Percentiles rank a stretch among this genome's conserved stretches.
These are phyloP conservation scores for Argyresthia goedartella DNA, from an alignment of 2,888 invertebrate genomes.

Conservation along the genomic window DNA sequence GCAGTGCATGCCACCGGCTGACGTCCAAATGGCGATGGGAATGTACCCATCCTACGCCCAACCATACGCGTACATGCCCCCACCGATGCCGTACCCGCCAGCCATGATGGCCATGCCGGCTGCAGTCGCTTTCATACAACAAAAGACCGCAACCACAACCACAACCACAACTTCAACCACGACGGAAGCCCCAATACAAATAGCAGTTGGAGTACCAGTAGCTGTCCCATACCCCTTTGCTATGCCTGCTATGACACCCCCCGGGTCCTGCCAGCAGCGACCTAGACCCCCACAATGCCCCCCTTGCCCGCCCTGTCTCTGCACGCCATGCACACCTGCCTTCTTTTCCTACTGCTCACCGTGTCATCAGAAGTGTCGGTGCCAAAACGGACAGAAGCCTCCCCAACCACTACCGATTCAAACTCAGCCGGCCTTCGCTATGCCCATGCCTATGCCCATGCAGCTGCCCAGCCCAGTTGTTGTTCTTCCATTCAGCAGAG, in stretches of 20 bases:
- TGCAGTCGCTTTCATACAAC: neutral
- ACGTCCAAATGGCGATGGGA: neutral
- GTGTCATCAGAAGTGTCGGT: slow-evolving; percentile 46
- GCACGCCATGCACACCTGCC: slow-evolving; percentile 47
- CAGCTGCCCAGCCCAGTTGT: neutral
- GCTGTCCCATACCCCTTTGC: neutral
- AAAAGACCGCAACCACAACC: neutral
- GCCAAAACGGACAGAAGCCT: slow-evolving; percentile 17
- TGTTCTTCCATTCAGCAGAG: neutral
- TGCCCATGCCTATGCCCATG: neutral
- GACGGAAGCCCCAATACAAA: neutral
- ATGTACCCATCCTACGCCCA: neutral
- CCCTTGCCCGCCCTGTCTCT: slow-evolving; percentile 48
- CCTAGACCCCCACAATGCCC: slow-evolving; percentile 25
- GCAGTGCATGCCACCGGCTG: no score
- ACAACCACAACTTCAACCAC: slow-evolving; percentile 1
- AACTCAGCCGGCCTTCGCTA: slow-evolving; percentile 15
- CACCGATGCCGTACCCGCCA: neutral
- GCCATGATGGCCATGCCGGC: neutral
- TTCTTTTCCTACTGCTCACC: slow-evolving; percentile 50
- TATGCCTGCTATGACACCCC: neutral
- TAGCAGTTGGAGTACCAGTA: neutral
- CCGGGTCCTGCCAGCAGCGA: neutral
- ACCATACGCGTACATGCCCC: neutral
- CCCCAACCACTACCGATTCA: slow-evolving; percentile 17